Evolutionary conservation across 2,888 invertebrate genomes (phyloP), one percentile per base, ranked within the genome.

Genomic region (Pandemis cinnamomeana): DNA sequence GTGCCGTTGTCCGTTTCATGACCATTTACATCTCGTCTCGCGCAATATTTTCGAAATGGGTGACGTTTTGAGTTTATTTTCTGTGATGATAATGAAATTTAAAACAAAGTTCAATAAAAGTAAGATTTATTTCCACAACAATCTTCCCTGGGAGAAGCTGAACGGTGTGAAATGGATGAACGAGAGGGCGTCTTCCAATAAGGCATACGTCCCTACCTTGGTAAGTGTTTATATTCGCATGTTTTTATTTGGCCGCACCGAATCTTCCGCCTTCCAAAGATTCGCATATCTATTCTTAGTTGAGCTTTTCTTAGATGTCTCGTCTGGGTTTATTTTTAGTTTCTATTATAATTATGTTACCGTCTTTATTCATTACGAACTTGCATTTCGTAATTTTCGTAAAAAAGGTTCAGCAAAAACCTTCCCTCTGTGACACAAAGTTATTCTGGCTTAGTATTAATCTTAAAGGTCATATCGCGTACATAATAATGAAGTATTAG

Each of bases 141-240:
- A 93, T 87, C 82, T 92, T 81, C 91, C 92, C 42, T 91, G 91
- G 93, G 89, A 92, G 79, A 93, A 87, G 82, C 84, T 94, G 20
- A 92, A 91, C 80, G 75, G 87, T 64, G 94, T 96, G 71, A 95
- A 96, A 91, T 97, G 97, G 97, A 97, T 96, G 96, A 98, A 98
- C 92, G 95, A 95, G 81, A 95, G 95, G 84, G 97, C 97, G 67
- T 94, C 95, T 74, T 95, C 96, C 48, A 96, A 96, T 85, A 96
- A 96, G 89, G 98, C 98, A 1, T 99, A 99, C 89, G 95, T 96
- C 80, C 98, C 99, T 62, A 98, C 99, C 41, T 92, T 92, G 85
- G 95, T 95, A 80, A 90, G 90, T 84, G 71, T 62, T 71, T 46
- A 72, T 73, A 15, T 71, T 62, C 8, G 42, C 55, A 63, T 70